Evolutionary conservation across 2,888 invertebrate species (phyloP).

Genomic region (Meiosimyza platycephala): DNA sequence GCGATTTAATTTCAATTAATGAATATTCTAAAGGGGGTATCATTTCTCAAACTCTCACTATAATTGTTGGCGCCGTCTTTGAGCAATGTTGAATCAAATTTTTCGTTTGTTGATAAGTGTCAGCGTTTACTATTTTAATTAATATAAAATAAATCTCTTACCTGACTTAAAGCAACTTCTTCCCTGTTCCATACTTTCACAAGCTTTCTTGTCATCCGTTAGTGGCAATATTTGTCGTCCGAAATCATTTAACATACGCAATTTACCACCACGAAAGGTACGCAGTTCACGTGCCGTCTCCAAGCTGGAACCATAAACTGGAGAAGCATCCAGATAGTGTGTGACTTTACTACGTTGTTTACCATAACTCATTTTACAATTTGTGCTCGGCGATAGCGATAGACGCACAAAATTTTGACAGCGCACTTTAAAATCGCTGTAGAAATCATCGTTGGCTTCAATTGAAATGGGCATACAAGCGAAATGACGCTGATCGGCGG

Average conservation of each 20-base stretch:
- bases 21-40: no score
- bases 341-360: constrained; percentile 77
- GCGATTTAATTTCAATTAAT: no score
- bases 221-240: constrained; percentile 76
- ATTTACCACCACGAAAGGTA: constrained; percentile 72
- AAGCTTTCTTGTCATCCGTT: constrained; percentile 73
- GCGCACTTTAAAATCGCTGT: constrained; percentile 70
- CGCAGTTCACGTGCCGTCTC: constrained; percentile 72
- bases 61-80: no score
- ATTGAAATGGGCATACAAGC: constrained; percentile 77
- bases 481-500: constrained; percentile 71
- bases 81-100: no score
- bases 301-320: constrained; percentile 77
- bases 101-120: no score
- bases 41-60: no score
- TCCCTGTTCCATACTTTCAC: constrained; percentile 70
- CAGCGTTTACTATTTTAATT: no score
- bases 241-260: constrained; percentile 75
- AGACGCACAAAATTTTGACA: constrained; percentile 82
- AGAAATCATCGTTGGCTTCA: constrained; percentile 73
- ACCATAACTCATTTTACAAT: constrained; percentile 78
- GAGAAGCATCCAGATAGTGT: constrained; percentile 79
- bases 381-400: constrained; percentile 74
- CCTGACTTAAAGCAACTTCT: constrained; percentile 74
- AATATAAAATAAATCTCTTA: no score